Evolutionary conservation across 2,888 invertebrate species (phyloP).

Genomic region (Odontocolon sp.): DNA sequence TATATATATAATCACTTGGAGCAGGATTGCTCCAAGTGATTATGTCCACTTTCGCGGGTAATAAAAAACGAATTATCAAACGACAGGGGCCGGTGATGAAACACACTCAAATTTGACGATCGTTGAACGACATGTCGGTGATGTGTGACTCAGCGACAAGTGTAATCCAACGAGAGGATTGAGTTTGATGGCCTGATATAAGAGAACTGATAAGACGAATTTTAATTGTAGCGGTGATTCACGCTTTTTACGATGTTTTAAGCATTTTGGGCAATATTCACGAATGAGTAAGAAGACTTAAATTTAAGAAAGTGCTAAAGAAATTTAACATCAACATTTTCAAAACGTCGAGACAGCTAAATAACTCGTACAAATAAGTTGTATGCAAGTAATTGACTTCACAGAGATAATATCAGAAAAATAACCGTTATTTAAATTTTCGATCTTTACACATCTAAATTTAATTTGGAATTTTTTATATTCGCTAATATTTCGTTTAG

Average conservation of each 20-base stretch:
- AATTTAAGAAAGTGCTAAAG: no score
- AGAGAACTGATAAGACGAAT: conserved; percentile 10
- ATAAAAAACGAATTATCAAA: conserved; percentile 34
- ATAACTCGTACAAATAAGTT: no score
- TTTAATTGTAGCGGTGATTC: no score
- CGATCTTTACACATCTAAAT: no score
- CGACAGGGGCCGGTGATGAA: neutral
- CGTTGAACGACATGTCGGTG: neutral
- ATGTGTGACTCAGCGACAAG: neutral
- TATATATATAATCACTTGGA: neutral
- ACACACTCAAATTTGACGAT: neutral
- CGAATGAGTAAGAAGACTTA: no score
- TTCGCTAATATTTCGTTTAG: no score
- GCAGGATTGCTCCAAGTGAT: conserved; percentile 1
- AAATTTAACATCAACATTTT: neutral
- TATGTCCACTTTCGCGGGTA: conserved; percentile 27
- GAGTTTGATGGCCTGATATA: neutral
- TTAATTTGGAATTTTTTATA: no score
- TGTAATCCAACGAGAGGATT: neutral
- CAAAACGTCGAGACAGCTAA: no score
- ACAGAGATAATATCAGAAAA: no score
- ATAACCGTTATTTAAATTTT: no score
- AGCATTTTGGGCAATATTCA: no score
- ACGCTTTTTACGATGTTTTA: neutral
- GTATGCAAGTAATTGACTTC: no score